These are phyloP conservation scores for Stenichneumon culpator DNA, from an alignment of 2,888 invertebrate genomes.

Conservation along the genomic window DNA sequence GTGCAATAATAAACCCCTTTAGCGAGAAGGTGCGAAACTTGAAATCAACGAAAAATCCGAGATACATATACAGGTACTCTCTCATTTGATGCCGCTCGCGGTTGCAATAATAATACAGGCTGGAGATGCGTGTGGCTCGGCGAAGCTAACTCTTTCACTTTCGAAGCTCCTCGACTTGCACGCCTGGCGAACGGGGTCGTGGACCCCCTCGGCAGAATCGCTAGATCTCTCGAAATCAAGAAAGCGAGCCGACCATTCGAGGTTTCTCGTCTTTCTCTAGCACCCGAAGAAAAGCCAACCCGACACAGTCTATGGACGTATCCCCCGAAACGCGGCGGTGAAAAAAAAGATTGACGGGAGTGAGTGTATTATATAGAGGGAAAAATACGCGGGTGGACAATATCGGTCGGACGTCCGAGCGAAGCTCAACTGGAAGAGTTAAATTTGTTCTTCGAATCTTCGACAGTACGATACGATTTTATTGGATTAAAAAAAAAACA, in stretches of 20 bases:
- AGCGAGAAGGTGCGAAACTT: constrained; percentile 19
- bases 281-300: constrained; percentile 55
- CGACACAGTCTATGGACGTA: constrained; percentile 40
- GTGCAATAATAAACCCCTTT: constrained; percentile 36
- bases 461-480: constrained; percentile 9
- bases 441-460: constrained; percentile 57
- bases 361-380: constrained; percentile 77
- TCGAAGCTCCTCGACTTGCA: constrained; percentile 64
- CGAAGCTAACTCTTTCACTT: constrained; percentile 67
- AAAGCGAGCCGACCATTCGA: constrained; percentile 64
- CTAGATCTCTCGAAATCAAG: constrained; percentile 65
- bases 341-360: constrained; percentile 61
- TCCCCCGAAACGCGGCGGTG: constrained; percentile 48
- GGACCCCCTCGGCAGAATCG: constrained; percentile 62
- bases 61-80: neutral
- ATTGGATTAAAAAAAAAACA: neutral
- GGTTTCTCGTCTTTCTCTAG: constrained; percentile 55
- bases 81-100: neutral
- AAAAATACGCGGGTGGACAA: constrained; percentile 70
- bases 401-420: constrained; percentile 71
- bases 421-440: constrained; percentile 60
- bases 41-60: constrained; percentile 14
- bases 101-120: constrained; percentile 49
- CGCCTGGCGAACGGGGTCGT: constrained; percentile 63
- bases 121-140: constrained; percentile 52